These are phyloP conservation scores for Sarcophaga peregrina DNA, from an alignment of 1,140 invertebrate species.

Conservation along the genomic window DNA sequence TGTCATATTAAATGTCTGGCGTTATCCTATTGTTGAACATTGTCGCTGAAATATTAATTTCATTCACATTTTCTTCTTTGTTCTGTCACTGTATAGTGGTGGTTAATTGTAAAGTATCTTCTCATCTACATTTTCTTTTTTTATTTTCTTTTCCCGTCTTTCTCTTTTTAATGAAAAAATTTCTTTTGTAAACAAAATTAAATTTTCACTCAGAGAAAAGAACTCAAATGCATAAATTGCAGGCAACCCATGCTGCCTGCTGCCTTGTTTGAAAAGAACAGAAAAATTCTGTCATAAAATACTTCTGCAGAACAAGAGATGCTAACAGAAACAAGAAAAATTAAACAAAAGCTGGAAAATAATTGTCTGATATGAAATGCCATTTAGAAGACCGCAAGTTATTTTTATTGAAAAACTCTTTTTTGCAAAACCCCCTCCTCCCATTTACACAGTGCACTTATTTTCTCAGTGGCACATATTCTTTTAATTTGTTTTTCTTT, in stretches of 20 bases:
- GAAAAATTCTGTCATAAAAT: no score
- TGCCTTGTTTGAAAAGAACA: no score
- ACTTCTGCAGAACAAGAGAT: no score
- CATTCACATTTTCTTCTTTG: no score
- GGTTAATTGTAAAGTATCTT: no score
- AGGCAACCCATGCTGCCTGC: neutral
- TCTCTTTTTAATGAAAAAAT: neutral
- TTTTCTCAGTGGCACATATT: neutral
- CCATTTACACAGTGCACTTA: neutral
- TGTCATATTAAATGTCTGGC: no score
- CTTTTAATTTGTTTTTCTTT: neutral
- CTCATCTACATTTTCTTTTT: no score
- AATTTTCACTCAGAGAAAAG: neutral
- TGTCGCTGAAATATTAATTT: no score
- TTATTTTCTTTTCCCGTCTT: no score
- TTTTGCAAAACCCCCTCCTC: neutral
- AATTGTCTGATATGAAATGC: conserved; percentile 35
- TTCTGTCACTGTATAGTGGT: no score
- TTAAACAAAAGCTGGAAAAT: conserved; percentile 6
- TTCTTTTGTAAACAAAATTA: neutral
- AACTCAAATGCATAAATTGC: neutral
- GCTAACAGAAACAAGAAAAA: neutral
- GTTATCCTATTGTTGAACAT: no score
- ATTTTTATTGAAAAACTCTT: conserved; percentile 35
- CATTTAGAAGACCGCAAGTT: conserved; percentile 25